Evolutionary conservation across 2,797 vertebrate species (phyloP).

Genomic region (Aratinga solstitialis): DNA sequence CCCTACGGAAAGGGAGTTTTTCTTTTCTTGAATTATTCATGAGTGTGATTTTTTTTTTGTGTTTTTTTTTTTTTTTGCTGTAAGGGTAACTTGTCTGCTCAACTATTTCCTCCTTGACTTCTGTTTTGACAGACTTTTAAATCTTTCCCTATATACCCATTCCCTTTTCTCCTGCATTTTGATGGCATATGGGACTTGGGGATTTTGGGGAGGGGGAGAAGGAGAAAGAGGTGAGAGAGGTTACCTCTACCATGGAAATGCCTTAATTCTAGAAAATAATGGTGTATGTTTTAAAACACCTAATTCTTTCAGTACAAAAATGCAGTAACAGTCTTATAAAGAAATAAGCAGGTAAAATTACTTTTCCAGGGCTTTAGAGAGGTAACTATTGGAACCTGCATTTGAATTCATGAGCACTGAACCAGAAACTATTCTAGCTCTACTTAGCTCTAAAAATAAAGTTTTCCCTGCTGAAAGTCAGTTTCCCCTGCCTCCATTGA

Average conservation of each 20-base stretch:
- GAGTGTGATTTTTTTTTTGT: not conserved
- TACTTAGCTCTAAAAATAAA: not conserved
- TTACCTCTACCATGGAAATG: not conserved
- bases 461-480: not conserved
- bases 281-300: not conserved
- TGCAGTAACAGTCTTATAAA: not conserved
- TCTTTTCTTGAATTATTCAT: not conserved
- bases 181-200: not conserved
- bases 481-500: not conserved
- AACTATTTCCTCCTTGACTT: not conserved
- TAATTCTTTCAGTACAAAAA: not conserved
- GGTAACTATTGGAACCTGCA: not conserved
- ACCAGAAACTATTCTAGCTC: not conserved
- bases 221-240: not conserved
- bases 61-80: not conserved
- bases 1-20: not conserved
- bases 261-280: not conserved
- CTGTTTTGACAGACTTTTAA: not conserved
- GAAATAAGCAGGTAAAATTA: not conserved
- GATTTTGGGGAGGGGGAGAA: not conserved
- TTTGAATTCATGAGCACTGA: conserved; percentile 4
- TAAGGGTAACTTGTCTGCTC: not conserved
- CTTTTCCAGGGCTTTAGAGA: not conserved
- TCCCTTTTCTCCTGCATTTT: not conserved
- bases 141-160: not conserved